Evolutionary conservation across 1,140 invertebrate species (phyloP), one percentile per base, ranked within the genome.

Genomic region (Drosophila navojoa): DNA sequence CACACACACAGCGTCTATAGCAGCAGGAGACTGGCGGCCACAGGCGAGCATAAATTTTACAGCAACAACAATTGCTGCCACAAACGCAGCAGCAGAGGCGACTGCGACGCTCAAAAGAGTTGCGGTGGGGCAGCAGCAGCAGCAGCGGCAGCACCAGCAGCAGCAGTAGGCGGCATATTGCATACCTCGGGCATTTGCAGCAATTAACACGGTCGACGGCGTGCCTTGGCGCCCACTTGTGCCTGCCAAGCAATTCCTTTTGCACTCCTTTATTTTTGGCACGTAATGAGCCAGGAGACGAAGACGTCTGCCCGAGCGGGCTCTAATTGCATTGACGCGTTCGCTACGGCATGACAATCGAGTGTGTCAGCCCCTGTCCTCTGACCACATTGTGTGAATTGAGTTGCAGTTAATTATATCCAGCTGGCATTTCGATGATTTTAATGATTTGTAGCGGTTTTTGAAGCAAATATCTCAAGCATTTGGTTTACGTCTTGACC

Each of bases 121-220:
- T 42, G 32, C 22, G 4, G 2, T 7, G 27, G 54, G 45, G 38
- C 29, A 44, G 40, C 19, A 22, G 19, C 19, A 22, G 19, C 29
- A 7, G 44, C n/a, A n/a, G 25, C 15, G n/a, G 54, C 13, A 45
- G 54, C n/a, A n/a, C n/a, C 19, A 22, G 19, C 29, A 7, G 44
- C n/a, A n/a, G 25, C 15, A 16, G 54, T 15, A 45, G 54, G 42
- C 59, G 52, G 60, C 49, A 38, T 61, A 63, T 71, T 78, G 81
- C 81, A 76, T 85, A 53, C 82, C 81, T 68, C 67, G 70, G 84
- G 82, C 82, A 89, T 82, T 89, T 87, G 84, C 79, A 58, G 82
- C 79, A 87, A 87, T 87, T 87, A 87, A 87, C 82, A 87, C 82
- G 82, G 76, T 89, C 79, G 54, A 79, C 72, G 79, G 79, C 84